These are phyloP conservation scores for Amblyornis subalaris DNA, from an alignment of 2,113 vertebrate genomes.

Conservation along the genomic window DNA sequence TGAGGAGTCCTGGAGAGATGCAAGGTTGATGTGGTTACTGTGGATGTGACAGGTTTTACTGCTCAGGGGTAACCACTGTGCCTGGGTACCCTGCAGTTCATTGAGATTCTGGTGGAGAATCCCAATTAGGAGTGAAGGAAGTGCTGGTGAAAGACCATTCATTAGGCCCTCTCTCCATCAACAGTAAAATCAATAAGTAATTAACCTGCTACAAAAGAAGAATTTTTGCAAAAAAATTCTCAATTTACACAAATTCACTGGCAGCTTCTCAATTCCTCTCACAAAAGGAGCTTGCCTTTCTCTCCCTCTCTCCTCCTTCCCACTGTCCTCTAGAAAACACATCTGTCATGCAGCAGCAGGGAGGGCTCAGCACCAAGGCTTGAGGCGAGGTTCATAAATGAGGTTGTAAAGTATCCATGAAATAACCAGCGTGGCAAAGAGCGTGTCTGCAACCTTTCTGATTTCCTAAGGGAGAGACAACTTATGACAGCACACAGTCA, in stretches of 20 bases:
- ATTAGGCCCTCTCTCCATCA: background rate
- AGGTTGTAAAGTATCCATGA: background rate
- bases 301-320: background rate
- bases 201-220: conserved; percentile 9
- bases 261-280: background rate
- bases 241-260: background rate
- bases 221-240: background rate
- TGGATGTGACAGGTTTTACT: background rate
- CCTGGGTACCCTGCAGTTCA: background rate
- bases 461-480: background rate
- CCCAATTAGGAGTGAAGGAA: conserved; percentile 2
- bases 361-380: background rate
- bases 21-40: background rate
- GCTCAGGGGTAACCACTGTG: background rate
- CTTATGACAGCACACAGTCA: background rate
- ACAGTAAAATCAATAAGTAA: conserved; percentile 48
- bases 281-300: background rate
- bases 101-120: conserved; percentile 6
- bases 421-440: background rate
- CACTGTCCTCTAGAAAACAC: background rate
- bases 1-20: conserved; percentile 54
- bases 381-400: background rate
- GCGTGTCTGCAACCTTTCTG: background rate
- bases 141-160: background rate
- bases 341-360: background rate